phyloP scores from a whole-genome alignment of 2,888 invertebrate species.

The Acanthosoma haemorrhoidale region DNA sequence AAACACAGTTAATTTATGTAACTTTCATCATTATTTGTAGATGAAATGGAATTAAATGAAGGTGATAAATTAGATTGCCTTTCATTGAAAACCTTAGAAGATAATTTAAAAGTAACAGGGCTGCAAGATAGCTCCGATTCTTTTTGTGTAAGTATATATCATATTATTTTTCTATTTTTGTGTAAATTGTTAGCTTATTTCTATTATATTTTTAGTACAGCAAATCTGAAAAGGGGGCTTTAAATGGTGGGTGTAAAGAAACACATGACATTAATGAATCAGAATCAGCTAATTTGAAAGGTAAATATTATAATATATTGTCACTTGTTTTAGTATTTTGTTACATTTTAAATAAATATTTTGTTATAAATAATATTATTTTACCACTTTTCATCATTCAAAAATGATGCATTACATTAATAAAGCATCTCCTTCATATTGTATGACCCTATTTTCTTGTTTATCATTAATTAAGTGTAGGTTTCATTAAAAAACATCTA shows the following conservation, averaged over 20 bases:
- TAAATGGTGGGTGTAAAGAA: slow-evolving; percentile 17
- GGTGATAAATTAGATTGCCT: neutral
- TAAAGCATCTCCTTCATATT: too few species aligned
- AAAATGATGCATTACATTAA: too few species aligned
- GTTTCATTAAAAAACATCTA: too few species aligned
- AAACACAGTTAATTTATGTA: too few species aligned
- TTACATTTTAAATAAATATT: too few species aligned
- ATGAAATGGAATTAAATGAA: neutral
- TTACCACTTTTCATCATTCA: too few species aligned
- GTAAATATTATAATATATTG: too few species aligned
- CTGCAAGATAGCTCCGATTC: slow-evolving; percentile 9
- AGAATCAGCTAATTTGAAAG: neutral
- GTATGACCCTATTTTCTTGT: too few species aligned
- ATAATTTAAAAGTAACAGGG: neutral
- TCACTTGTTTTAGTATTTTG: too few species aligned
- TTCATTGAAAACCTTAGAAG: slow-evolving; percentile 4
- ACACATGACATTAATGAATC: neutral
- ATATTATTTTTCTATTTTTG: neutral
- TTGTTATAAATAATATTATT: too few species aligned
- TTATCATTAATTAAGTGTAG: too few species aligned
- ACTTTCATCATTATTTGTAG: too few species aligned
- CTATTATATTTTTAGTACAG: slow-evolving; percentile 1
- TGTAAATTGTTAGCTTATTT: neutral
- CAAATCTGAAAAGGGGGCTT: slow-evolving; percentile 9
- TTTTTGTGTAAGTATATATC: neutral